Evolutionary conservation across 2,888 invertebrate genomes (phyloP), one percentile per base, ranked within the genome.

Genomic region (Brachylomia viminalis): DNA sequence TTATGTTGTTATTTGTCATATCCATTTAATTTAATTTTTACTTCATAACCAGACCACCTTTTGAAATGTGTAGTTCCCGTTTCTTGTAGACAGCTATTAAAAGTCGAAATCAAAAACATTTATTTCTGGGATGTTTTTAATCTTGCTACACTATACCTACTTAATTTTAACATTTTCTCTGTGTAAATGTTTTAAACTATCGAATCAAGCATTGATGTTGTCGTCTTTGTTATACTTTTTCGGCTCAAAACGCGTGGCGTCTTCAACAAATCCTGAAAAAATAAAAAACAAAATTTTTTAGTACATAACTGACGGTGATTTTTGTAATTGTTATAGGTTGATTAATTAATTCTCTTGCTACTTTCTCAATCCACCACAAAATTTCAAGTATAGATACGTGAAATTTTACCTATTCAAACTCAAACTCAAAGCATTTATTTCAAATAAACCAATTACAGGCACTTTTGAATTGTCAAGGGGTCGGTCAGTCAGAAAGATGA

Each of bases 221-320:
- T 74, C 73, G 87, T 71, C 75, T 70, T 61, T 33, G 54, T 70
- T 70, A 45, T 61, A n/a, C 65, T 70, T 38, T 49, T 83, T 38
- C 84, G 74, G 27, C 82, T 83, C 15, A 78, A 73, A 47, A 82
- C 71, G n/a, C 86, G 88, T 5, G 89, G 87, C 6, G 90, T 89
- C 69, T 90, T 90, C 59, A 93, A 82, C 33, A 93, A 87, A 77
- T 91, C 91, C 93, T 93, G 90, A 73, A 91, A 91, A 68, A 66
- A 61, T 74, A 67, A 10, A 33, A 52, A 30, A 23, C 1, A n/a
- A 42, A 8, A 6, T n/a, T 0, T 27, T 33, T 17, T 49, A 27
- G 0, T 49, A 47, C 15, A 7, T 2, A n/a, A 27, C 6, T 0
- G 8, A 5, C 0, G 0, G 8, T 30, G n/a, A n/a, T n/a, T n/a